These are phyloP conservation scores for Petrolisthes manimaculis DNA, from an alignment of 2,888 invertebrate species.

Conservation along the genomic window DNA sequence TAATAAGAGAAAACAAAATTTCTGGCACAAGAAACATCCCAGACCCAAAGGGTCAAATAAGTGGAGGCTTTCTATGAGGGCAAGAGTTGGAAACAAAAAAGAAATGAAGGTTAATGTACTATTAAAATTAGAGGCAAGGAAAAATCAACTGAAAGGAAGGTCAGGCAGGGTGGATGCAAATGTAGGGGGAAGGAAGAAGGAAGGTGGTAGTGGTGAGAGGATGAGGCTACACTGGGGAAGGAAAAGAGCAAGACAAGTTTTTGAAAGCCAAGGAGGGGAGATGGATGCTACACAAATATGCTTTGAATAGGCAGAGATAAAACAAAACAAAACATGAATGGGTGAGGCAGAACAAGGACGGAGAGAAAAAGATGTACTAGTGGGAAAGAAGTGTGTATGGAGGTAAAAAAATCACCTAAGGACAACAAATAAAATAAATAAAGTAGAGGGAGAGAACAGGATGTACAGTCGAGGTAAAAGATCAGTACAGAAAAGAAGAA, in stretches of 20 bases:
- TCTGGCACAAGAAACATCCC: no score
- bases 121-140: background rate
- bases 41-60: no score
- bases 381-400: background rate
- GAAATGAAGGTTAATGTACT: background rate
- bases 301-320: no score
- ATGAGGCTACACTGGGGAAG: background rate
- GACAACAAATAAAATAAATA: background rate
- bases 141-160: background rate
- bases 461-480: background rate
- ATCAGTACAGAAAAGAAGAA: background rate
- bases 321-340: background rate
- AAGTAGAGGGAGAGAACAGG: background rate
- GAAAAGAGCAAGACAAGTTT: background rate
- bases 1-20: no score
- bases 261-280: no score
- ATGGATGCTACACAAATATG: no score
- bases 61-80: no score
- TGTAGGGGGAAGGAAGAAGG: background rate
- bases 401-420: no score
- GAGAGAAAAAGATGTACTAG: background rate
- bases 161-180: background rate
- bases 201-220: background rate
- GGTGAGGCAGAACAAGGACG: background rate
- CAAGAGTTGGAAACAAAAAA: background rate